phyloP scores from a whole-genome alignment of 2,113 vertebrate species.

The Oreotrochilus melanogaster region DNA sequence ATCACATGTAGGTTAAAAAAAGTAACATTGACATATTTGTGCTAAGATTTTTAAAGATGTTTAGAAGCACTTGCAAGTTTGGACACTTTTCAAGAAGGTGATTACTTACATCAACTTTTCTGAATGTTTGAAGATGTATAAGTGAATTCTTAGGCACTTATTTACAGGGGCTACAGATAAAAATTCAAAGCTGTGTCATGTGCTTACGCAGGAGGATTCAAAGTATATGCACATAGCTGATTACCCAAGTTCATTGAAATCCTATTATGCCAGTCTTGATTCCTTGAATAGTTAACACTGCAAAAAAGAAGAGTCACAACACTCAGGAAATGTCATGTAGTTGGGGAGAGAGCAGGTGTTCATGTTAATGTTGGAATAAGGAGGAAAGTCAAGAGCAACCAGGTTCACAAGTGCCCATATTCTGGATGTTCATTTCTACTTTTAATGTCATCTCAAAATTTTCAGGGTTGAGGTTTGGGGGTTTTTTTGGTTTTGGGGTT shows the following conservation, averaged over 20 bases:
- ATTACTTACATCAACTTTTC: background rate
- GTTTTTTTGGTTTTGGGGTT: too few species aligned
- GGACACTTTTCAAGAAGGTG: background rate
- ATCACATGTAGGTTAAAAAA: background rate
- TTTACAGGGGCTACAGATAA: background rate
- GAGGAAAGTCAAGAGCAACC: background rate
- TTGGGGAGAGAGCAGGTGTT: background rate
- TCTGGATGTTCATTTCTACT: background rate
- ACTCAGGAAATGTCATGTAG: background rate
- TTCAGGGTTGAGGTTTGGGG: background rate
- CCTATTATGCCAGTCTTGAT: background rate
- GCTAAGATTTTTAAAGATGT: background rate
- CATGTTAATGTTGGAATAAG: background rate
- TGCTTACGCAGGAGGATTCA: background rate
- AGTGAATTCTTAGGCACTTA: background rate
- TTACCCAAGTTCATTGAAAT: background rate
- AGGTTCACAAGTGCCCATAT: background rate
- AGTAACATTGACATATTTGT: background rate
- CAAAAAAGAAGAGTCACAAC: background rate
- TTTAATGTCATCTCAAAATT: background rate
- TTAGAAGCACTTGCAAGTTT: background rate
- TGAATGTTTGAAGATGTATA: background rate
- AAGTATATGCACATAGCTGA: background rate
- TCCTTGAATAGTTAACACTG: background rate
- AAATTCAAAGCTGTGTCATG: background rate